Base-by-base conservation (phyloP, 1,140 invertebrate genomes). In the Drosophila burlai region DNA sequence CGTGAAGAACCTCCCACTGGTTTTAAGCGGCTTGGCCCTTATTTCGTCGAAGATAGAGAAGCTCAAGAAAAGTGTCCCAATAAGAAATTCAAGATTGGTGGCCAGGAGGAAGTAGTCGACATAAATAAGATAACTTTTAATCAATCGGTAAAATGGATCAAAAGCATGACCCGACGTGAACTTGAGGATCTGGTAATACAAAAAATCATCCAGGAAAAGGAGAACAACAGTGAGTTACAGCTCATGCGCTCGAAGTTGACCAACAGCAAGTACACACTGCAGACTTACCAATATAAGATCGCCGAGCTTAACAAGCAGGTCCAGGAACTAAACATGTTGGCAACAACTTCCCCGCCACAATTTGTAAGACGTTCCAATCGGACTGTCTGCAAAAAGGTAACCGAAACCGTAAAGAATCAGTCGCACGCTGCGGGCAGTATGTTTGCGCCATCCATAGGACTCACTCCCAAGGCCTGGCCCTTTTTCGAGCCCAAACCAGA, bases 111-210 rank as follows among this genome's bases (percentile, higher is more conserved):
- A 15, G 1, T 18, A 13, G 18, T 13, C 18, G 10, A 13, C 42
- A 3, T 0, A 43, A 43, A 34, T 11, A 7, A 34, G 10, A 34
- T 10, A 9, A 2, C 4, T 31, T 9, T 9, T 4, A 9, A 9
- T 9, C 1, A 34, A 11, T 36, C 34, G 34, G 4, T 2, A 3
- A 8, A 36, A 36, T 4, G 1, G 34, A 9, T 36, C 11, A 0
- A 13, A 11, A 4, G 3, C 64, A 94, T 95, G 94, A 94, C 94
- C 11, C 93, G 94, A 64, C 92, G 95, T 72, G 95, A 97, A 89
- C 86, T 97, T 26, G 96, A 97, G 93, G 96, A 96, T 79, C 94
- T 97, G 73, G 94, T 96, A 65, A 93, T 97, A 62, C 94, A 96
- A 74, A 97, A 96, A 93, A 95, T 96, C 16, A 95, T 96, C 21